phyloP scores from a whole-genome alignment of 1,140 invertebrate species.

The Conus ventricosus region DNA sequence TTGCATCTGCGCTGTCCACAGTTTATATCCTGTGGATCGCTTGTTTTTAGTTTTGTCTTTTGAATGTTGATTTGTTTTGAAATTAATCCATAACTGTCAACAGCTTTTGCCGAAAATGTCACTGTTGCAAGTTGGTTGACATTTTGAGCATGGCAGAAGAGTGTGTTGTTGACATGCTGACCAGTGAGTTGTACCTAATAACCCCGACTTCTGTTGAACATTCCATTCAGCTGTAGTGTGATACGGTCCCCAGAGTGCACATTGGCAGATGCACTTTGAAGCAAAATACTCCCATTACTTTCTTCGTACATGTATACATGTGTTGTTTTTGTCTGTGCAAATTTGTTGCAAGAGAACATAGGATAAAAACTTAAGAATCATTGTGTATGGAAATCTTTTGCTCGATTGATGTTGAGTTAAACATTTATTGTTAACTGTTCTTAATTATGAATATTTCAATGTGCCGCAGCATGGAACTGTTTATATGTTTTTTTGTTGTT shows the following conservation, averaged over 20 bases:
- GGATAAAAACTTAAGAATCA: not conserved
- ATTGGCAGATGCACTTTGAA: not conserved
- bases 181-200: not conserved
- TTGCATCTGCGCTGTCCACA: too few species aligned
- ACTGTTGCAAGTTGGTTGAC: not conserved
- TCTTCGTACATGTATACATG: not conserved
- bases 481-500: not conserved
- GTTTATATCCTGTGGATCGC: too few species aligned
- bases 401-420: not conserved
- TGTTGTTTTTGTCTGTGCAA: not conserved
- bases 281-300: not conserved
- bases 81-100: too few species aligned
- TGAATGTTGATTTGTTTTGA: too few species aligned
- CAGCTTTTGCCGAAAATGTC: not conserved
- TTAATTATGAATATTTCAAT: not conserved
- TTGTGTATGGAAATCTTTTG: not conserved
- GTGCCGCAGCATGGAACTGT: not conserved
- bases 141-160: not conserved
- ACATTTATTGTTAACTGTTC: too few species aligned
- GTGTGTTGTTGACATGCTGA: not conserved
- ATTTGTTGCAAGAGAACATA: not conserved
- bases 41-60: too few species aligned
- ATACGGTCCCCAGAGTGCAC: not conserved
- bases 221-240: not conserved
- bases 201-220: not conserved